phyloP scores from a whole-genome alignment of 2,888 invertebrate genomes.

The Zygaena filipendulae region DNA sequence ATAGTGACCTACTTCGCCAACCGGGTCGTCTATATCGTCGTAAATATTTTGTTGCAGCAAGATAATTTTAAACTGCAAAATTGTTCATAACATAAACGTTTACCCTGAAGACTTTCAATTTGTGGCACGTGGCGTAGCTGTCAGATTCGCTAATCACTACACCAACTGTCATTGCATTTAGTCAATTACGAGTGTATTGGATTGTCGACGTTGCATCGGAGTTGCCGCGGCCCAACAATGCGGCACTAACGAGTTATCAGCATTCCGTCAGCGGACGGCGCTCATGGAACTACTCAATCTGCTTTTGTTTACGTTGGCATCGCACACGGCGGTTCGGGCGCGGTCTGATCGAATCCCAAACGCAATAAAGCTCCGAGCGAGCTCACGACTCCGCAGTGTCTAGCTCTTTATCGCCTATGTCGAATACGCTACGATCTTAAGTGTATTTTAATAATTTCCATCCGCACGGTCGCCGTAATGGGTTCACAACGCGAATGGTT shows the following conservation, averaged over 20 bases:
- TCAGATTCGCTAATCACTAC: too few species aligned
- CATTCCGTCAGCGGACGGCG: constrained; percentile 26
- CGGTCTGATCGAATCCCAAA: constrained; percentile 47
- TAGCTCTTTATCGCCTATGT: constrained; percentile 51
- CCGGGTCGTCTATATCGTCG: too few species aligned
- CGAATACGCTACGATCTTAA: constrained; percentile 54
- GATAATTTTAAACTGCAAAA: too few species aligned
- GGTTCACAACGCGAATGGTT: constrained; percentile 58
- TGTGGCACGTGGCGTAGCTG: too few species aligned
- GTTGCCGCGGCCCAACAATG: constrained; percentile 35
- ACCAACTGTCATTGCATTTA: constrained; percentile 22
- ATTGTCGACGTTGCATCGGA: too few species aligned
- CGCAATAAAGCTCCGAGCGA: constrained; percentile 57
- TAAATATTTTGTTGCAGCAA: too few species aligned
- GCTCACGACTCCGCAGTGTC: constrained; percentile 57
- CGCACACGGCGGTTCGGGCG: constrained; percentile 35
- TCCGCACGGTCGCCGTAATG: constrained; percentile 49
- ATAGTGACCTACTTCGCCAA: too few species aligned
- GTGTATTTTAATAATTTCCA: constrained; percentile 62
- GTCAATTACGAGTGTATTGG: too few species aligned
- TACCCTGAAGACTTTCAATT: too few species aligned
- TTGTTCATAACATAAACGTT: too few species aligned
- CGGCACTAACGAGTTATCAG: constrained; percentile 41
- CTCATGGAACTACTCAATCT: constrained; percentile 47
- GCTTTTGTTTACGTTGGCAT: constrained; percentile 46